These are phyloP conservation scores for Epinephelus lanceolatus DNA, from an alignment of 2,113 vertebrate genomes.

Conservation along the genomic window DNA sequence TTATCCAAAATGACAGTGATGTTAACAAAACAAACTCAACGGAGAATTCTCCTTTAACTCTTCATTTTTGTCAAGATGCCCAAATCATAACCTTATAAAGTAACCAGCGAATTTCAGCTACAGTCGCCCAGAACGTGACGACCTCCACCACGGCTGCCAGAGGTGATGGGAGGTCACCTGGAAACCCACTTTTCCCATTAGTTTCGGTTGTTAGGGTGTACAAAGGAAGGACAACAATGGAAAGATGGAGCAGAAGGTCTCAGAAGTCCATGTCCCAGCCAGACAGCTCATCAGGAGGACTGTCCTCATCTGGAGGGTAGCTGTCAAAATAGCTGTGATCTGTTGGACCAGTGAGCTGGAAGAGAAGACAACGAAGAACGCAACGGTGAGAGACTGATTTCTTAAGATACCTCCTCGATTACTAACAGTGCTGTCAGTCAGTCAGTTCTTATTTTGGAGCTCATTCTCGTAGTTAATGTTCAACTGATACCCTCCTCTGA, in stretches of 20 bases:
- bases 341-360: conserved; percentile 89
- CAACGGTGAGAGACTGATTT: neutral
- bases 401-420: neutral
- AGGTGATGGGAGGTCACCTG: neutral
- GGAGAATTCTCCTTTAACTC: neutral
- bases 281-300: conserved; percentile 92
- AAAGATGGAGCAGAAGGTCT: conserved; percentile 40
- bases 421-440: neutral
- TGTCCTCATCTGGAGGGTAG: conserved; percentile 91
- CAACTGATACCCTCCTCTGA: neutral
- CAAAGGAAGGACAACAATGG: neutral
- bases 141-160: conserved; percentile 9
- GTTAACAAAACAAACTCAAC: neutral
- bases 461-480: neutral
- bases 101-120: neutral
- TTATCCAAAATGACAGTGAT: neutral
- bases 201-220: neutral
- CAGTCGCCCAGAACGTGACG: neutral
- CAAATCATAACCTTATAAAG: neutral
- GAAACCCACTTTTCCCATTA: neutral
- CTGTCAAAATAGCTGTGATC: conserved; percentile 95
- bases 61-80: neutral
- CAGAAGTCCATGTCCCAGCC: conserved; percentile 97
- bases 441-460: neutral
- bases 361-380: neutral